Evolutionary conservation across 2,888 invertebrate species (phyloP).

Genomic region (Selenia dentaria): DNA sequence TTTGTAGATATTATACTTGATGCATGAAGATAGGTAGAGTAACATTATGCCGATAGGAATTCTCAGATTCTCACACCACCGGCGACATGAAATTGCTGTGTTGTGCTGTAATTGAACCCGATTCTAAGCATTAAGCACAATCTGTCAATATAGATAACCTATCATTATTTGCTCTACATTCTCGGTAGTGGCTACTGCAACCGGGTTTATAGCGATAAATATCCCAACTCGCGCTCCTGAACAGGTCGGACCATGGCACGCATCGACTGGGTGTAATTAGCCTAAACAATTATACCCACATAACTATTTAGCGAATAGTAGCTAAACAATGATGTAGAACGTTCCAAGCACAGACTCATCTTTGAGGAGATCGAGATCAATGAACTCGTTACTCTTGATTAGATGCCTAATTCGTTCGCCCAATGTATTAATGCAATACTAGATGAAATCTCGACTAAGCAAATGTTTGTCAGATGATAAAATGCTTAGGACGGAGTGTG

Average conservation of each 20-base stretch:
- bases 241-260: slow-evolving; percentile 42
- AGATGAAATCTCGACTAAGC: slow-evolving; percentile 65
- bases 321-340: slow-evolving; percentile 53
- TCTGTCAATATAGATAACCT: slow-evolving; percentile 46
- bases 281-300: slow-evolving; percentile 68
- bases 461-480: slow-evolving; percentile 72
- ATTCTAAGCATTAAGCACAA: slow-evolving; percentile 36
- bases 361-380: slow-evolving; percentile 22
- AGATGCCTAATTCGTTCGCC: slow-evolving; percentile 42
- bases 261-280: slow-evolving; percentile 64
- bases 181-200: slow-evolving; percentile 44
- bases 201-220: slow-evolving; percentile 49
- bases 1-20: no score
- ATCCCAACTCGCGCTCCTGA: slow-evolving; percentile 52
- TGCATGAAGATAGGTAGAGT: no score
- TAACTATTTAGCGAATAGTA: slow-evolving; percentile 57
- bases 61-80: no score
- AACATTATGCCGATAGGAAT: no score
- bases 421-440: slow-evolving; percentile 41
- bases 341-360: slow-evolving; percentile 18
- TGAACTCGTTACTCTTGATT: slow-evolving; percentile 37
- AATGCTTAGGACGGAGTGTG: slow-evolving; percentile 48
- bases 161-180: slow-evolving; percentile 47
- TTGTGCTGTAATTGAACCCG: slow-evolving; percentile 14
- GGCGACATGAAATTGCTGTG: no score